phyloP scores from a whole-genome alignment of 1,140 invertebrate genomes.

The Brachionus calyciflorus region DNA sequence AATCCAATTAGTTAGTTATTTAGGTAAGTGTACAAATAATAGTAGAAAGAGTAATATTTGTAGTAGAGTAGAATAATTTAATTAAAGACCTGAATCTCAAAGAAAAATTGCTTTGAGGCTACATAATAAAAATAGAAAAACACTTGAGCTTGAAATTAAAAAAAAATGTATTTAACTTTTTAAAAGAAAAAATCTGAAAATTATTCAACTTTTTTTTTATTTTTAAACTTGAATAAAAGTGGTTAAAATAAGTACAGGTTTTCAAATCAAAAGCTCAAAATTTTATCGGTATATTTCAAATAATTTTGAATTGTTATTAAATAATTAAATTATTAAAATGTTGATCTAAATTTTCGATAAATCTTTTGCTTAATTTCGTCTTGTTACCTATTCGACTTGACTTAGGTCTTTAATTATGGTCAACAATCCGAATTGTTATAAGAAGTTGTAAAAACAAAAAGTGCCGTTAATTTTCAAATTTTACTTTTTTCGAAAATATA shows the following conservation, averaged over 20 bases:
- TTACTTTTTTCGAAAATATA: too few species aligned
- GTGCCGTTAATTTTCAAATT: not conserved
- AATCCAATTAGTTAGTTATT: not conserved
- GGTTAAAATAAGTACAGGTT: constrained; percentile 23
- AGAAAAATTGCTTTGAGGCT: not conserved
- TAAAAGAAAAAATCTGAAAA: not conserved
- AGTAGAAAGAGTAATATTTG: too few species aligned
- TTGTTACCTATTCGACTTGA: too few species aligned
- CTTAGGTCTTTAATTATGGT: constrained; percentile 2
- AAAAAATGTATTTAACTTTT: too few species aligned
- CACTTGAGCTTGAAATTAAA: not conserved
- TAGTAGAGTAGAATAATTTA: constrained; percentile 15
- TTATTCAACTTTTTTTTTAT: too few species aligned
- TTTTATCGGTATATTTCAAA: too few species aligned
- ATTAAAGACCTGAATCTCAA: constrained; percentile 4
- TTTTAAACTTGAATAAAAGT: too few species aligned
- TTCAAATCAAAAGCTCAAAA: too few species aligned
- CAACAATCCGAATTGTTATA: not conserved
- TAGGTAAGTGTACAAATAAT: constrained; percentile 14
- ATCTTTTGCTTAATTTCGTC: not conserved
- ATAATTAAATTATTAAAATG: not conserved
- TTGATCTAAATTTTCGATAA: constrained; percentile 18
- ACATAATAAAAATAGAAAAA: not conserved
- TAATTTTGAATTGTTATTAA: not conserved
- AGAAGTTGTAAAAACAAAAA: constrained; percentile 23